phyloP scores from a whole-genome alignment of 2,113 vertebrate species.

The Acanthochromis polyacanthus region DNA sequence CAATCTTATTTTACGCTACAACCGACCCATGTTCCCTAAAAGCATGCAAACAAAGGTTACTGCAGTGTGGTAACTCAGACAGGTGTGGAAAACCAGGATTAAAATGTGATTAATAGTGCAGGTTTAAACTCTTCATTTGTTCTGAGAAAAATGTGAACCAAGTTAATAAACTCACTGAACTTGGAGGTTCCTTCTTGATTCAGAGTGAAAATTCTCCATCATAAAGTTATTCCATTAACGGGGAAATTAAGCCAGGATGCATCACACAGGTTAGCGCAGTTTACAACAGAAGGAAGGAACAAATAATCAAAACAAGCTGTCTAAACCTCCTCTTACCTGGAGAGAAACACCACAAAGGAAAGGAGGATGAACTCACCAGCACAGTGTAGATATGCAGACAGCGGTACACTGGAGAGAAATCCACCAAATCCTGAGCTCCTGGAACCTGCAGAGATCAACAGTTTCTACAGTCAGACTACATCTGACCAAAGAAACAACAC shows the following conservation, averaged over 20 bases:
- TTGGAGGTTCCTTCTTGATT: too few species aligned
- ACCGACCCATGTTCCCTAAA: too few species aligned
- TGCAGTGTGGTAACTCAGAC: too few species aligned
- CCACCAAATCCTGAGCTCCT: slow-evolving; percentile 95
- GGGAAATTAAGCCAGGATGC: background rate
- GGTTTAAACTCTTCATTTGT: too few species aligned
- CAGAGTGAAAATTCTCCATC: too few species aligned
- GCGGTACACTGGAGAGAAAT: slow-evolving; percentile 97
- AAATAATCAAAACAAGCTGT: background rate
- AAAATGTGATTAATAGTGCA: too few species aligned
- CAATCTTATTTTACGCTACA: too few species aligned
- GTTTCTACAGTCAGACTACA: background rate
- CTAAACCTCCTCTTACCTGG: background rate
- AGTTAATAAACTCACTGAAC: too few species aligned
- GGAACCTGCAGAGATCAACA: slow-evolving; percentile 84
- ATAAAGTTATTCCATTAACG: too few species aligned
- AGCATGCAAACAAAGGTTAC: too few species aligned
- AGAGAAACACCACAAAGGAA: background rate
- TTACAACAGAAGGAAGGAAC: background rate
- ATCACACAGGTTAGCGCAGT: background rate
- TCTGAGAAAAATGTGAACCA: too few species aligned
- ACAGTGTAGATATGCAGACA: slow-evolving; percentile 97
- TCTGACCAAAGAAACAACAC: background rate
- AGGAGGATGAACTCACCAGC: slow-evolving; percentile 65
- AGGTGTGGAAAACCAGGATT: too few species aligned